Conservation (phyloP, 2,797 vertebrate genomes). For the Rhincodon typus region DNA sequence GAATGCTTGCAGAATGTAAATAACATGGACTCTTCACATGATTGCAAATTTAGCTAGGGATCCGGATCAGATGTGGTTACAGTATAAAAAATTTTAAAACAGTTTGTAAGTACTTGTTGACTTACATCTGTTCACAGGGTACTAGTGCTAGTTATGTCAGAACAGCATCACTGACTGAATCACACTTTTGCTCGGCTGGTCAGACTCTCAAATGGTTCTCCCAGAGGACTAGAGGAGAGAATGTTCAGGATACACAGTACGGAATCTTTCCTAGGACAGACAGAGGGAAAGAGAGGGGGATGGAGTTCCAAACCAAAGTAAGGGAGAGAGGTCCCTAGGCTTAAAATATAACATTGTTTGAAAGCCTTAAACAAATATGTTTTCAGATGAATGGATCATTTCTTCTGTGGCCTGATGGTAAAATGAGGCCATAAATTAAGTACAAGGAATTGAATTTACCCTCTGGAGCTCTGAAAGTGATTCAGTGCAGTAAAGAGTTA, state of each 20-base stretch:
- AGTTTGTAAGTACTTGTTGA: neutral
- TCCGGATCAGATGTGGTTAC: neutral
- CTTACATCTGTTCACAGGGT: neutral
- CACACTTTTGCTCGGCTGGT: neutral
- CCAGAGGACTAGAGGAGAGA: neutral
- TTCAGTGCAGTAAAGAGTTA: neutral
- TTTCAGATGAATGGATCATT: neutral
- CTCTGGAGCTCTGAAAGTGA: neutral
- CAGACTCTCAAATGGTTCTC: neutral
- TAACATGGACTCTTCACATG: neutral
- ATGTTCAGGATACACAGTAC: neutral
- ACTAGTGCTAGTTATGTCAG: neutral
- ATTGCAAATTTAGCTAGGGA: neutral
- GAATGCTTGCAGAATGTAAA: neutral
- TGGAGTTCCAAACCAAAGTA: neutral
- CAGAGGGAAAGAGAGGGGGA: neutral
- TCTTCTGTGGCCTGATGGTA: neutral
- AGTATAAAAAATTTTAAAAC: neutral
- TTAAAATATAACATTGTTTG: neutral
- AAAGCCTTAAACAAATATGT: neutral
- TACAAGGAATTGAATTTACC: neutral
- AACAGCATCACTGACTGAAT: neutral
- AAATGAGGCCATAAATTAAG: neutral
- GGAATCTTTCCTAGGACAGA: conserved; percentile 1
- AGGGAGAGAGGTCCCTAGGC: conserved; percentile 41